Base-by-base conservation (phyloP, 2,888 invertebrate species). In the Heliconius ethilla region DNA sequence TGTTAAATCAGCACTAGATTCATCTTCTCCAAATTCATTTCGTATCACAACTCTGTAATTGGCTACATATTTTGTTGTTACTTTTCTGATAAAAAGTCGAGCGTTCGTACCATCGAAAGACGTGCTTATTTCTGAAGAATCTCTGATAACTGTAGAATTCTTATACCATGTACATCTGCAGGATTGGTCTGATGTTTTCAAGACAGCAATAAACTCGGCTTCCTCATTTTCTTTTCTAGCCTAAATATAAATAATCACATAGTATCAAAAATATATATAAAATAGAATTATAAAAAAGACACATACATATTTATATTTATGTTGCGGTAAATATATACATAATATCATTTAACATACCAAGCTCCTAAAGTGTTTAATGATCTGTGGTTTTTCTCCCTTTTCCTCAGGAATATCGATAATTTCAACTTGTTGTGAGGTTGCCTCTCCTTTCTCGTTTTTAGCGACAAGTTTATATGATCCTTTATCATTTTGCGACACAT, bases 371-470 rank as follows among this genome's bases (percentile, higher is more conserved):
- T 96, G 96, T 85, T 97, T 96, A 81, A 96, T 95, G 83, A 98
- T 96, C 89, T 97, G 97, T 7, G 98, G 98, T 87, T 97, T 97
- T 75, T 96, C 96, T 69, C 97, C 96, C 90, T 97, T 96, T 81
- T 96, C 96, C 84, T 96, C 96, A 3, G 97, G 97, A 84, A 98
- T 96, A 82, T 98, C 98, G 73, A 96, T 96, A 75, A 98, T 96
- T 89, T 98, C 97, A 6, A 98, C 98, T 78, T 96, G 95, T 90
- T 98, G 98, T 40, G 98, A 98, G 22, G 96, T 96, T 22, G 98
- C 98, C 91, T 98, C 98, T 82, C 98, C 98, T 90, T 98, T 98
- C 85, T 98, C 98, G 89, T 98, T 98, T 89, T 97, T 98, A 37
- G 98, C 98, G 10, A 98, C 96, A 84, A 98, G 94, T 91, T 98